A percentile compares a stretch with the other conserved stretches of the same genome.
Conservation (phyloP, 2,888 invertebrate genomes). For the Lasioglossum pauxillum region DNA sequence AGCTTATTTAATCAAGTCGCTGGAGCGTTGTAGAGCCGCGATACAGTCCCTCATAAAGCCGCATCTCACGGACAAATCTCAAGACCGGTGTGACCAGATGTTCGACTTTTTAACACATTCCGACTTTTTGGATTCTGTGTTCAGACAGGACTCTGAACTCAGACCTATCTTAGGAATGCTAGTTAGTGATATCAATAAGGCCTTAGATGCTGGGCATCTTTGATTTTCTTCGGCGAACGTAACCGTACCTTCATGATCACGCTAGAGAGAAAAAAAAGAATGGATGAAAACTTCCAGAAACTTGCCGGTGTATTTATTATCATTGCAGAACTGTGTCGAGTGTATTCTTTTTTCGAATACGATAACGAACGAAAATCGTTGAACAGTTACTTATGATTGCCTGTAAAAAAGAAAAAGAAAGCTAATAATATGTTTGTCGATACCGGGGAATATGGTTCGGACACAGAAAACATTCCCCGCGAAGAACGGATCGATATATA, state of each 20-base stretch:
- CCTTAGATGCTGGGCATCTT: slow-evolving; percentile 82
- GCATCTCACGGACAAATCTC: slow-evolving; percentile 94
- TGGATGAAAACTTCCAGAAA: slow-evolving; percentile 12
- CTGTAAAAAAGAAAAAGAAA: slow-evolving; percentile 15
- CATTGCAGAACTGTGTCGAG: neutral
- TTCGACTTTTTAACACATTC: slow-evolving; percentile 85
- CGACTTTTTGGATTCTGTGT: slow-evolving; percentile 81
- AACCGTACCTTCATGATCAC: neutral
- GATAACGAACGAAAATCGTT: neutral
- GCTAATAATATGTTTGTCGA: slow-evolving; percentile 33
- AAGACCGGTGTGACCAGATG: slow-evolving; percentile 91
- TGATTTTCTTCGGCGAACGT: slow-evolving; percentile 68
- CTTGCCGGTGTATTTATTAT: slow-evolving; percentile 15
- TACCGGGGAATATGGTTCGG: slow-evolving; percentile 7
- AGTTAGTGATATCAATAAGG: slow-evolving; percentile 82
- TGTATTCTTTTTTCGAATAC: slow-evolving; percentile 28
- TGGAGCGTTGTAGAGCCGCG: slow-evolving; percentile 86
- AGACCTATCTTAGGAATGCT: slow-evolving; percentile 78
- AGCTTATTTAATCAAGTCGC: slow-evolving; percentile 91
- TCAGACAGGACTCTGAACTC: slow-evolving; percentile 80
- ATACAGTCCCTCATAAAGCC: slow-evolving; percentile 91
- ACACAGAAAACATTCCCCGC: slow-evolving; percentile 10
- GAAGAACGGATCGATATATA: slow-evolving; percentile 12
- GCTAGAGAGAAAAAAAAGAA: neutral
- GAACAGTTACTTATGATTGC: slow-evolving; percentile 39